Evolutionary conservation across 1,140 invertebrate genomes (phyloP), one percentile per base, ranked within the genome.

Genomic region (Agrypnia vestita): DNA sequence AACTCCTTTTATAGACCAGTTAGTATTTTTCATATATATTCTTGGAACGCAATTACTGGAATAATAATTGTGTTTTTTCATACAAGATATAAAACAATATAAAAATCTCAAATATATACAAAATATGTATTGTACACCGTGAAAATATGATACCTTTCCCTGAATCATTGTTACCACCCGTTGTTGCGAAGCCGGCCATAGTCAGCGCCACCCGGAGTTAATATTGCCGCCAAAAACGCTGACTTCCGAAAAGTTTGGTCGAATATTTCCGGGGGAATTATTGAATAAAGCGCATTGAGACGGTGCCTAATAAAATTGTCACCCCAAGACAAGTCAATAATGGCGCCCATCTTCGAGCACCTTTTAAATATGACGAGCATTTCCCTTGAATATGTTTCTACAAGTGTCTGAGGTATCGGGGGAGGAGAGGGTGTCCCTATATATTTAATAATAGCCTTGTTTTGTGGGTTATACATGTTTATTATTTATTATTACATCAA

Each of bases 281-380:
- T 79, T 79, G 82, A 81, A 81, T 83, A 81, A 83, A 83, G 74
- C 61, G 77, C 79, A 83, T 79, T 61, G 76, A 81, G 77, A 83
- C 76, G 79, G 49, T 73, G 77, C 78, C 82, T 79, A 79, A 83
- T 80, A 83, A 83, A 83, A 83, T 83, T 83, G 82, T 83, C 82
- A 81, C 82, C 82, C 82, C 64, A 67, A 51, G 10, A 49, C 44
- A 67, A 79, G 71, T 74, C 79, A 76, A 75, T 83, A 76, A 80
- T 53, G 64, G 46, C 67, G 15, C 67, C 67, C 19, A 25, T 53
- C 47, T 71, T 51, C 47, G 13, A 51, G 46, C 19, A 51, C 67
- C 4, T 13, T n/a, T 44, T 59, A 43, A 74, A 74, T 74, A 59
- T 56, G 55, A 74, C 21, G 46, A 17, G 15, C 21, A 25, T 72